Conservation (phyloP, 2,888 invertebrate species). For the Nephrotoma guestfalica region DNA sequence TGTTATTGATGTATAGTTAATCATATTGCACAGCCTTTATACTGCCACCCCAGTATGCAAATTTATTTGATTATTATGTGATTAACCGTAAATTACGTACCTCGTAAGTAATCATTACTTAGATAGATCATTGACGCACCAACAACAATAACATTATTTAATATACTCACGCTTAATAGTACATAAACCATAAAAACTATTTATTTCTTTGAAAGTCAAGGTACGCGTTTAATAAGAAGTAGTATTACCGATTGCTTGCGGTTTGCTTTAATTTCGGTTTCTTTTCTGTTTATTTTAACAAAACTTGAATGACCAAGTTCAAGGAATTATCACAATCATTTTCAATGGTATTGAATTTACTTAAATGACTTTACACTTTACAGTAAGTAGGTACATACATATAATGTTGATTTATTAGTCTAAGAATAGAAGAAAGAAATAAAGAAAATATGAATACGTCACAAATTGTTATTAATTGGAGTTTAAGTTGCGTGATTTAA, state of each 20-base stretch:
- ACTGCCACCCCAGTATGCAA: too few relatives aligned
- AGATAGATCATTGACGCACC: background rate
- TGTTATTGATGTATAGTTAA: too few relatives aligned
- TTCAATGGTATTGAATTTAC: background rate
- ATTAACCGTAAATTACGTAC: too few relatives aligned
- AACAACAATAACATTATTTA: background rate
- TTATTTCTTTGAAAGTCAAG: background rate
- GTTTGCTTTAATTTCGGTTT: background rate
- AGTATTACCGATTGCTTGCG: background rate
- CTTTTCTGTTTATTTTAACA: background rate
- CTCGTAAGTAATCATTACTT: too few relatives aligned
- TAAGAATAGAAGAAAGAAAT: background rate
- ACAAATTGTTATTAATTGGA: too few relatives aligned
- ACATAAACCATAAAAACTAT: background rate
- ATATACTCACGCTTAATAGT: background rate
- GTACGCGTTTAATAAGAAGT: background rate
- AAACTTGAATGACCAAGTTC: background rate
- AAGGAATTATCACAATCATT: background rate
- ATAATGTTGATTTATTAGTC: background rate
- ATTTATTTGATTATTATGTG: too few relatives aligned
- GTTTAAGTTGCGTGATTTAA: too few relatives aligned
- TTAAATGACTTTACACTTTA: background rate
- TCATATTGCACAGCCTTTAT: too few relatives aligned
- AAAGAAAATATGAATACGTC: too few relatives aligned
- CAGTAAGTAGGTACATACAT: background rate